Evolutionary conservation across 2,888 invertebrate genomes (phyloP), one percentile per base, ranked within the genome.

Genomic region (Cynaeus angustus): DNA sequence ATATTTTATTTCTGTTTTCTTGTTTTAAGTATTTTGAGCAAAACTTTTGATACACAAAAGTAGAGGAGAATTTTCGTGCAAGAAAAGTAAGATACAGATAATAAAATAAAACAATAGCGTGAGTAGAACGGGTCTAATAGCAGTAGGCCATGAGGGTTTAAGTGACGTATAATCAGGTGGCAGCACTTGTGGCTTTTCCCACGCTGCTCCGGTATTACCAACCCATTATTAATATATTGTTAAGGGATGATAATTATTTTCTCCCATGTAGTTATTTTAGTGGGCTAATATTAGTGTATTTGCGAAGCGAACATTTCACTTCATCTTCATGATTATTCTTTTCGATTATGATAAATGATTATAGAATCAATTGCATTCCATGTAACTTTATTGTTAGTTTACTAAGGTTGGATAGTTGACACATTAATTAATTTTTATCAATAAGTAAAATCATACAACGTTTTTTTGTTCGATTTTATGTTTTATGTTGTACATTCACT

Each of bases 81-180:
- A 61, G 37, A 41, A 33, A 9, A 14, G n/a, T 30, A 33, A 14
- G 33, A 21, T 67, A 46, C 38, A 48, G 46, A 52, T 58, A 56
- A 56, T 68, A 68, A 68, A 70, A 66, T 77, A 68, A 73, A 77
- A 74, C 73, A 72, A 72, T 78, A 79, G 80, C 80, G 81, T 79
- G 80, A 75, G 79, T 72, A 68, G 75, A 79, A 73, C 73, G 76
- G 77, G 68, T 79, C 77, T 81, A 81, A 81, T 81, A 81, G 78
- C 79, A 79, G 80, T 77, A 78, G 80, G 80, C 78, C 75, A 79
- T 75, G 80, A 77, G 81, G 82, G 81, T 82, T 82, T 82, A 81
- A 82, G 81, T 81, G 85, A 84, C 83, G 83, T 85, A 85, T 85
- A 85, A 85, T 85, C 85, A 85, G 84, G 81, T 84, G 84, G 83